Evolutionary conservation across 2,113 vertebrate genomes (phyloP).

Genomic region (Nettapus auritus): DNA sequence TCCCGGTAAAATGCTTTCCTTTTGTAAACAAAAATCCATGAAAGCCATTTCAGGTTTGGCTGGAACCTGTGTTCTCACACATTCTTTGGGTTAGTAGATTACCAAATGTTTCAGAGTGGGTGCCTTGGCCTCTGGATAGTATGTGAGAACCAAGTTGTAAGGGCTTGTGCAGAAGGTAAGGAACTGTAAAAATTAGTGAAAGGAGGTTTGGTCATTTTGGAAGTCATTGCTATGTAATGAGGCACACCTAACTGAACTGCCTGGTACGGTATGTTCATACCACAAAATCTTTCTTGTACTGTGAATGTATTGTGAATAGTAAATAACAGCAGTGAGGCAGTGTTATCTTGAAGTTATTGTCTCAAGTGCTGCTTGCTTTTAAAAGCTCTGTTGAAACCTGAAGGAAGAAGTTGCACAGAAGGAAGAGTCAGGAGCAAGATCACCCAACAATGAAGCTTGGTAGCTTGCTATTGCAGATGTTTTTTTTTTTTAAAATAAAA

Average conservation of each 20-base stretch:
- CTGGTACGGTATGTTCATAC: background rate
- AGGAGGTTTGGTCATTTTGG: background rate
- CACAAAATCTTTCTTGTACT: background rate
- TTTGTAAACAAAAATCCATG: background rate
- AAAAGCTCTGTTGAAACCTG: background rate
- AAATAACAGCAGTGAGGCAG: background rate
- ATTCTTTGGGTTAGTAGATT: background rate
- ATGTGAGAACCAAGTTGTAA: rapidly evolving
- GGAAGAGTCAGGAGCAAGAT: background rate
- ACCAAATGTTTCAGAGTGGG: background rate
- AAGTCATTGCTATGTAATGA: background rate
- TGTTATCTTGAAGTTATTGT: background rate
- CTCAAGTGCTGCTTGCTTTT: background rate
- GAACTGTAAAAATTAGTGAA: background rate
- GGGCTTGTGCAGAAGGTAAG: background rate
- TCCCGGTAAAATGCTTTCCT: background rate
- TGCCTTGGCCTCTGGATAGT: background rate
- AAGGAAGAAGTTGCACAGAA: background rate
- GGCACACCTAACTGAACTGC: background rate
- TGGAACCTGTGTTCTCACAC: background rate
- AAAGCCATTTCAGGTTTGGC: background rate
- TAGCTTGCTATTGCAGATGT: background rate
- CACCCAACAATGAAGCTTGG: background rate
- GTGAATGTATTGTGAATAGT: background rate
- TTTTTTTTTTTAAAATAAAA: too few species aligned